Percentiles rank a stretch among this genome's conserved stretches.
Conservation (phyloP, 30 jellyfish, hydroid and myxozoan species). For the Turritopsis dohrnii region DNA sequence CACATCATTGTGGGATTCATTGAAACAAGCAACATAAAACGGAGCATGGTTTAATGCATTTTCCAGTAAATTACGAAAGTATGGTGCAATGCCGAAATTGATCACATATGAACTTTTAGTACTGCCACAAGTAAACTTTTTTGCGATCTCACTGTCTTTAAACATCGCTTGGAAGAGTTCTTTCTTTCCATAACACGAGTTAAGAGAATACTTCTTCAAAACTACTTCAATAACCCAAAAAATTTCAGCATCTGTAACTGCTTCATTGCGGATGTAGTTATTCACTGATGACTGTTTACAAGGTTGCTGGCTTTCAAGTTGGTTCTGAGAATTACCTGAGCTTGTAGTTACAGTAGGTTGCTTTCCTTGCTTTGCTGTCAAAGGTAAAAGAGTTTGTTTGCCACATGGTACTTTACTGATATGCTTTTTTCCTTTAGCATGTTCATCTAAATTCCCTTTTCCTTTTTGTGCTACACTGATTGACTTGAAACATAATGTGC, state of each 20-base stretch:
- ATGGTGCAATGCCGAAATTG: constrained; percentile 8
- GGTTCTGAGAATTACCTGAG: no score
- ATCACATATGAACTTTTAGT: not conserved
- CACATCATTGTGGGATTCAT: not conserved
- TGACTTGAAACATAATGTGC: not conserved
- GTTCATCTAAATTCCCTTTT: not conserved
- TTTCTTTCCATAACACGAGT: not conserved
- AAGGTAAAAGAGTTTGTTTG: no score
- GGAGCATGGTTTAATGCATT: no score
- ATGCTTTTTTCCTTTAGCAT: constrained; percentile 12
- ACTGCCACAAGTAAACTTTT: not conserved
- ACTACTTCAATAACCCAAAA: not conserved
- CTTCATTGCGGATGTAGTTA: not conserved
- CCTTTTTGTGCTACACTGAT: not conserved
- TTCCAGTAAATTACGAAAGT: no score
- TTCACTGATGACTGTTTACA: not conserved
- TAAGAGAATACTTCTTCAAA: not conserved
- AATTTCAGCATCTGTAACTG: not conserved
- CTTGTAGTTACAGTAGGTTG: no score
- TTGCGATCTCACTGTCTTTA: constrained; percentile 15
- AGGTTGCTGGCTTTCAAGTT: not conserved
- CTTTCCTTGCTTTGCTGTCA: not conserved
- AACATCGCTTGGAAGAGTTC: constrained; percentile 16
- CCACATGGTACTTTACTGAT: not conserved
- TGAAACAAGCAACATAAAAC: not conserved